Evolutionary conservation across 2,797 vertebrate genomes (phyloP), one percentile per base, ranked within the genome.

Genomic region (Merluccius polli): DNA sequence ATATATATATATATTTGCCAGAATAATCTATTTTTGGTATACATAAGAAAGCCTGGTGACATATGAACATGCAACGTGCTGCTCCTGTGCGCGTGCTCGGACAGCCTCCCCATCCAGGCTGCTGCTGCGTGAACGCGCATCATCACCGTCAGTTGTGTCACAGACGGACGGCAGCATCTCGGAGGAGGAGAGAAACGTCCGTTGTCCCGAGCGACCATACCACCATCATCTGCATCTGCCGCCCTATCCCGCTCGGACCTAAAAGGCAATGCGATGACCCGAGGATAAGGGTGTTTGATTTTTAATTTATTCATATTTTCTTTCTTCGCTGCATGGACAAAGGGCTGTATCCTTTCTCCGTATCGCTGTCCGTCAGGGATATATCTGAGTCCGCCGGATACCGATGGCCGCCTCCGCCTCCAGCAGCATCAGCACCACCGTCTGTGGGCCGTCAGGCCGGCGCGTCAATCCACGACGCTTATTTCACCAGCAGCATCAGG

Each of bases 371-470:
- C 1, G 67, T 68, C 38, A 29, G 52, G 27, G 59, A 11, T 15
- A 33, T 16, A 69, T 79, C 73, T 44, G 70, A 73, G 76, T 84
- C 82, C 67, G 76, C 80, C 44, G 82, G 82, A 82, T 48, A 78
- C 86, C 73, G 83, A 87, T 85, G 85, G 82, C 73, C 75, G 68
- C 76, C 59, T 10, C 24, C 81, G 83, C 73, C 88, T 82, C 29
- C 85, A 87, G 80, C 81, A 65, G 59, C 59, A 65, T 11, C 59
- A 65, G n/a, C 24, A 65, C 79, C 82, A 78, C 18, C 78, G 41
- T 65, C 84, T 75, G 72, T 84, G 89, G 89, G 80, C 87, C 88
- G 87, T 21, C 59, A 82, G 79, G 79, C 85, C 87, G 71, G 70
- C 8, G 70, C 70, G n/a, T 29, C 2, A 13, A 79, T 74, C 80